Evolutionary conservation across 2,797 vertebrate genomes (phyloP), one percentile per base, ranked within the genome.

Genomic region (Liparis tanakae): DNA sequence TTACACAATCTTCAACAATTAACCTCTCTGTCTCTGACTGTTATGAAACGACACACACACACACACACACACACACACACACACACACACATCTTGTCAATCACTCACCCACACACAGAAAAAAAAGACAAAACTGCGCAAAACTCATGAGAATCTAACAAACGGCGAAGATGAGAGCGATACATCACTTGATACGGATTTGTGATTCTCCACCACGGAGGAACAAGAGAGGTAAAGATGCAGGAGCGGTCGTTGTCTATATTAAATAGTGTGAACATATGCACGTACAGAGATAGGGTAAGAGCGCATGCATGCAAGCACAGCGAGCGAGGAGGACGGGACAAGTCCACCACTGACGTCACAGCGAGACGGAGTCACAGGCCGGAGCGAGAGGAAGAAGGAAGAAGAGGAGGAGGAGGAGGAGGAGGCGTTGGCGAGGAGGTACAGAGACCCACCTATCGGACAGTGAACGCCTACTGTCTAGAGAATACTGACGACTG

Each of bases 401-500:
- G 25, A 30, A 30, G 80, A 87, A 72, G 81, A 89, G 75, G 75
- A 87, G 74, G 81, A 89, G 75, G 75, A 87, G 83, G 77, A 86
- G 72, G 81, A 89, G 78, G 75, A 87, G 83, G 77, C 86, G 72
- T 79, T 86, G 80, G 72, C 83, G 81, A 88, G 76, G 89, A 91
- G 89, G 88, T 87, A 88, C 90, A 89, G 86, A 91, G 89, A 90
- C 96, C 96, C 96, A 96, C 96, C 96, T 96, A 95, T 96, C 94
- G 76, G 95, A 97, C 92, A 96, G 95, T 82, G 96, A 97, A 89
- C 94, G 95, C 94, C 96, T 96, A 96, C 96, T 97, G 95, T 96
- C 96, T 95, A 97, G 95, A 94, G 95, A 97, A 95, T 95, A 96
- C 94, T 96, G 96, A 93, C 93, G 95, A 94, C 95, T 96, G 94